phyloP scores from a whole-genome alignment of 2,113 vertebrate genomes.

The Anguilla japonica region DNA sequence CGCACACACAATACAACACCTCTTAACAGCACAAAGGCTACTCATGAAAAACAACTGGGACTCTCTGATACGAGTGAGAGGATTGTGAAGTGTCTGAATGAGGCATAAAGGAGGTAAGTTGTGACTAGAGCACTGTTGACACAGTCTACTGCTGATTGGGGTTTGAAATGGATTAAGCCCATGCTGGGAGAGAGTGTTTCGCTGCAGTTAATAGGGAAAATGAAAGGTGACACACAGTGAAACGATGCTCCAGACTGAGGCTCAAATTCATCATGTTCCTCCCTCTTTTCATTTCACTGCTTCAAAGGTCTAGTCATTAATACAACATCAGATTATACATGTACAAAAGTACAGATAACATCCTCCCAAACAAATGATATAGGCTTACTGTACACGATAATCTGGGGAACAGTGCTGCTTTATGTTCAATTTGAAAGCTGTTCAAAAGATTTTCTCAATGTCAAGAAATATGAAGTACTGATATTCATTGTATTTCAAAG shows the following conservation, averaged over 20 bases:
- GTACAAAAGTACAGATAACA: background rate
- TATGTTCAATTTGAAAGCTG: background rate
- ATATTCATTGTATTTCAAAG: background rate
- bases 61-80: background rate
- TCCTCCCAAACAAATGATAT: background rate
- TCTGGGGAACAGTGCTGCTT: background rate
- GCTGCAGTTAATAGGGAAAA: slow-evolving; percentile 45
- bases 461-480: background rate
- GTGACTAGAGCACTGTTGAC: slow-evolving; percentile 63
- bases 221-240: slow-evolving; percentile 59
- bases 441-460: background rate
- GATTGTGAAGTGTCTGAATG: slow-evolving; percentile 48
- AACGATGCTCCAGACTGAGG: slow-evolving; percentile 51
- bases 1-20: background rate
- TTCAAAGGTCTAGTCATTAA: slow-evolving; percentile 20
- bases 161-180: slow-evolving; percentile 56
- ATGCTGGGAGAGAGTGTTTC: slow-evolving; percentile 57
- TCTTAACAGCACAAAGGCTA: slow-evolving; percentile 23
- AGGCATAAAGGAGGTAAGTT: slow-evolving; percentile 54
- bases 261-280: slow-evolving; percentile 7
- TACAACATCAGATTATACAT: background rate
- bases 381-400: background rate
- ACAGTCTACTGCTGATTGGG: slow-evolving; percentile 66
- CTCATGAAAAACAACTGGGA: slow-evolving; percentile 13
- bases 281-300: background rate